Conservation (phyloP, 2,113 vertebrate genomes). For the Elanoides forficatus region DNA sequence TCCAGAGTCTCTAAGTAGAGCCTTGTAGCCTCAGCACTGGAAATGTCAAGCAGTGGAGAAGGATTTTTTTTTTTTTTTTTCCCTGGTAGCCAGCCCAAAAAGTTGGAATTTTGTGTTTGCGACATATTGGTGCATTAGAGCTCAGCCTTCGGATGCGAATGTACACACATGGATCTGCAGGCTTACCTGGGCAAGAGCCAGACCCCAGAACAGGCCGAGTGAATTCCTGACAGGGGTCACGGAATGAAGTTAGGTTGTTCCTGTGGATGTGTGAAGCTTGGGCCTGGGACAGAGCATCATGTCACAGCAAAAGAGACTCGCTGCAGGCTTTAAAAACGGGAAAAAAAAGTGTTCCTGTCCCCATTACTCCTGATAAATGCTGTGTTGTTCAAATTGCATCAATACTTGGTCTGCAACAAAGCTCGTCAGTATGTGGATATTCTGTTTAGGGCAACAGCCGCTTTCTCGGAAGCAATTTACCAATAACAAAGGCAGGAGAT, state of each 20-base stretch:
- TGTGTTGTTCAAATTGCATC: constrained; percentile 2
- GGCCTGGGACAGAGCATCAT: neutral
- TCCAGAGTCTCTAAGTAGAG: neutral
- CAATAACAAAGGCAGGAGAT: constrained; percentile 4
- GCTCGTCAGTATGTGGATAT: neutral
- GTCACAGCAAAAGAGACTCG: neutral
- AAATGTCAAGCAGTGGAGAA: neutral
- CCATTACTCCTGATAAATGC: neutral
- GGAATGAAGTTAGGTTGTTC: neutral
- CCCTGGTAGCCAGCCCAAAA: neutral
- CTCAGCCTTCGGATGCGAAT: neutral
- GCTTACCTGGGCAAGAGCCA: neutral
- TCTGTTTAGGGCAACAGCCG: neutral
- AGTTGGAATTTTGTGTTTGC: neutral
- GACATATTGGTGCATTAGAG: rapidly evolving
- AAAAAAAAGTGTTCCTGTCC: neutral
- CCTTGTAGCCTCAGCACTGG: neutral
- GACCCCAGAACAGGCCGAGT: neutral
- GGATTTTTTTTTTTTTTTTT: too few species aligned
- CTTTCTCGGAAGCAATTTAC: constrained; percentile 17
- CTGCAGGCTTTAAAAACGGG: neutral
- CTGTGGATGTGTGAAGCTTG: neutral
- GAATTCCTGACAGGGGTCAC: rapidly evolving
- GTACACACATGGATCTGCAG: neutral
- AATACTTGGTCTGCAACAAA: neutral